These are phyloP conservation scores for Euproctis similis DNA, from an alignment of 2,888 invertebrate species.

Conservation along the genomic window DNA sequence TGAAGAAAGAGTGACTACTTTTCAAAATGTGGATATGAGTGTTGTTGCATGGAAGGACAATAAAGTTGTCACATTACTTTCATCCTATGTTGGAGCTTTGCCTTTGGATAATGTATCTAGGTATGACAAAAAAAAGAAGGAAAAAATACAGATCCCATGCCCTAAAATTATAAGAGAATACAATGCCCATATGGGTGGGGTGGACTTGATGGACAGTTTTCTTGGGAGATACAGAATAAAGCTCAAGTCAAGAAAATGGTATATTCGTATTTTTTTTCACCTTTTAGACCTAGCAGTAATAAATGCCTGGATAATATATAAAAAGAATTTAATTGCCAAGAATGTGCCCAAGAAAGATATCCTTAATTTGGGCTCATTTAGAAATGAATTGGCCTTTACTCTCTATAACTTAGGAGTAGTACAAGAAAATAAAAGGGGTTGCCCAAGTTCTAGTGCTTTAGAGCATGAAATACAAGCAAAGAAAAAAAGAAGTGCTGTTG, in stretches of 20 bases:
- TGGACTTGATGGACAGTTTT: slow-evolving; percentile 1
- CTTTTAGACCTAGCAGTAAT: slow-evolving; percentile 7
- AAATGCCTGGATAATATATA: slow-evolving; percentile 8
- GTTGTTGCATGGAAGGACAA: slow-evolving; percentile 36
- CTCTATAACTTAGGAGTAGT: slow-evolving; percentile 9
- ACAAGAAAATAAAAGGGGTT: slow-evolving; percentile 17
- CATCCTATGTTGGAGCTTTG: slow-evolving; percentile 30
- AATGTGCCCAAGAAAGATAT: slow-evolving; percentile 21
- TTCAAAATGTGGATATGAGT: slow-evolving; percentile 29
- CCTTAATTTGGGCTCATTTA: slow-evolving; percentile 6
- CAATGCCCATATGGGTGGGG: background rate
- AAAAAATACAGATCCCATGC: slow-evolving; percentile 3
- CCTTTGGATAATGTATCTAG: slow-evolving; percentile 17
- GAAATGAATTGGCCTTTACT: slow-evolving; percentile 14
- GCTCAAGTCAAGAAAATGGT: slow-evolving; percentile 8
- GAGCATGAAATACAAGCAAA: slow-evolving; percentile 21
- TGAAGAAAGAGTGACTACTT: slow-evolving; percentile 32
- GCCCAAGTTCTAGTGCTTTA: slow-evolving; percentile 15
- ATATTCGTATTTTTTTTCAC: slow-evolving; percentile 6
- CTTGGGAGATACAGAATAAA: slow-evolving; percentile 4
- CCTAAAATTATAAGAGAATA: slow-evolving; percentile 14
- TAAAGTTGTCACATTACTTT: slow-evolving; percentile 31
- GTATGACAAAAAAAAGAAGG: slow-evolving; percentile 4
- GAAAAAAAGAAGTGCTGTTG: slow-evolving; percentile 19
- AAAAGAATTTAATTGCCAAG: slow-evolving; percentile 17